Evolutionary conservation across 2,113 vertebrate genomes (phyloP).

Genomic region (Pangasianodon gigas): DNA sequence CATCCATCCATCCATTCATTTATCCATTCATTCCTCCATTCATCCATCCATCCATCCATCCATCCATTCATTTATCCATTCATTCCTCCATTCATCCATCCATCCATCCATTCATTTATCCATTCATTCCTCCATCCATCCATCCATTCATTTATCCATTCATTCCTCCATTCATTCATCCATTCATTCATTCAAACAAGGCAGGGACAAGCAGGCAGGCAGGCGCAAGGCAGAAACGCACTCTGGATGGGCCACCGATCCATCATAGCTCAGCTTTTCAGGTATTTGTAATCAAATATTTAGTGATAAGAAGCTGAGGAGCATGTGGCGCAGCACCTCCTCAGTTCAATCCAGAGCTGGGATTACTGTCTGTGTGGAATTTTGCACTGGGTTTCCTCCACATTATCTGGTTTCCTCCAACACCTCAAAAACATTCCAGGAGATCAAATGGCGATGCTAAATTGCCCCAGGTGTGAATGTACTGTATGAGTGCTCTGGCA

Average conservation of each 20-base stretch:
- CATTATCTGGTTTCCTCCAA: not conserved
- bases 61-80: not conserved
- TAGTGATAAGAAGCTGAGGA: not conserved
- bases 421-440: not conserved
- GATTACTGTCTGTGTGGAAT: not conserved
- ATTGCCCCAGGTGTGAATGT: not conserved
- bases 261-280: not conserved
- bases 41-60: not conserved
- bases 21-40: no score
- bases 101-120: not conserved
- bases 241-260: no score
- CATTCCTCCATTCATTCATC: not conserved
- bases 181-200: not conserved
- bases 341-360: not conserved
- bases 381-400: not conserved
- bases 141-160: not conserved
- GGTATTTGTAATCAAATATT: not conserved
- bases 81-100: not conserved
- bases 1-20: not conserved
- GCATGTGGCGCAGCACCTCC: not conserved
- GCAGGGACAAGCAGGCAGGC: no score
- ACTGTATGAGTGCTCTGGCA: not conserved
- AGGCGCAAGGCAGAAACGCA: not conserved
- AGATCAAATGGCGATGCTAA: not conserved
- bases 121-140: no score